A percentile compares a stretch with the other conserved stretches of the same genome.
Evolutionary conservation across 2,888 invertebrate species (phyloP).

Genomic region (Smittia aterrima): DNA sequence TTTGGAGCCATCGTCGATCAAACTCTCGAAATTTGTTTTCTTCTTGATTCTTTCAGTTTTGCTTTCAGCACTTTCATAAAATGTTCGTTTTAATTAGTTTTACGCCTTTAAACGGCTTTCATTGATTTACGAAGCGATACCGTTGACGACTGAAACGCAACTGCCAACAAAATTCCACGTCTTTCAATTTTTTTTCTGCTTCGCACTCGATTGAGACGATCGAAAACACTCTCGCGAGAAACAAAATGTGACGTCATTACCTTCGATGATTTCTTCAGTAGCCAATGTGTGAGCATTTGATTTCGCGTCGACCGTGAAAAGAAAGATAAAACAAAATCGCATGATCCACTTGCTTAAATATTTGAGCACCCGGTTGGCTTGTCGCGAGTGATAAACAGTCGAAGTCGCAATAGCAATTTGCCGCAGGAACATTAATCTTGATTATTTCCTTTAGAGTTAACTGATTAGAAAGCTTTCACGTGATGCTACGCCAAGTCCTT

Average conservation of each 20-base stretch:
- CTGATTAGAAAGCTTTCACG: no score
- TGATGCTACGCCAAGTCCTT: no score
- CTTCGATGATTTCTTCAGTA: not conserved
- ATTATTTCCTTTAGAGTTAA: no score
- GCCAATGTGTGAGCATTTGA: no score
- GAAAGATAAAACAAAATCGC: not conserved
- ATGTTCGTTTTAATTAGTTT: not conserved
- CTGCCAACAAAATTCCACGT: not conserved
- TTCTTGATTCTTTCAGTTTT: not conserved
- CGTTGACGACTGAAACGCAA: not conserved
- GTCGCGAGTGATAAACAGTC: no score
- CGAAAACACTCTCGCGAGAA: not conserved
- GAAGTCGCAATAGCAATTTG: no score
- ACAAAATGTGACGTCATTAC: not conserved
- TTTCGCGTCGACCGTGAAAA: not conserved
- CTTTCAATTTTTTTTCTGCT: not conserved
- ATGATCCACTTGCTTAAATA: not conserved
- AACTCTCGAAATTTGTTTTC: not conserved
- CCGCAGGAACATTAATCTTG: no score
- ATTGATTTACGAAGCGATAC: not conserved
- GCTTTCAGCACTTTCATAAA: not conserved
- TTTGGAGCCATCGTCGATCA: conserved; percentile 28
- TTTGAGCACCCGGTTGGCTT: no score
- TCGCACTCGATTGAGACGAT: not conserved
- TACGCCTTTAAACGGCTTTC: not conserved